Conservation (phyloP, 1,140 invertebrate species). For the Sycophila sp. region DNA sequence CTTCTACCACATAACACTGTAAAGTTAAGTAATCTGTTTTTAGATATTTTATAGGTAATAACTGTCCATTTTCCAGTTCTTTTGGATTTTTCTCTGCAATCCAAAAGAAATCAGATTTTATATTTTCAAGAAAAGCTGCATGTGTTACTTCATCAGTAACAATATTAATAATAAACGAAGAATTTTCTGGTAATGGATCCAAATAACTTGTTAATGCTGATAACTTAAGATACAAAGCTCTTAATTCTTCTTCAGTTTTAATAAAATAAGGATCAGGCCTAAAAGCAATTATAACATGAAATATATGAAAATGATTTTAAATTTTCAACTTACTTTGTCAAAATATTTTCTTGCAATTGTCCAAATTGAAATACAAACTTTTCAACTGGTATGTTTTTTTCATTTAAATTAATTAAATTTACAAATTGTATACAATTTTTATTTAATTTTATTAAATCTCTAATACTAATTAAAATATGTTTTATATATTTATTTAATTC, state of each 20-base stretch:
- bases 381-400: constrained; percentile 56
- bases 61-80: constrained; percentile 45
- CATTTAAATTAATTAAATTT: constrained; percentile 61
- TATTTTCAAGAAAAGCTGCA: constrained; percentile 62
- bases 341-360: constrained; percentile 44
- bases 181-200: constrained; percentile 64
- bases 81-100: constrained; percentile 53
- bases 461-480: constrained; percentile 64
- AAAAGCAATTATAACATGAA: constrained; percentile 27
- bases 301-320: constrained; percentile 17
- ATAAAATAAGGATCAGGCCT: constrained; percentile 70
- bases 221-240: constrained; percentile 70
- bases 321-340: constrained; percentile 50
- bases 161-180: constrained; percentile 68
- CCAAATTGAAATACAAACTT: constrained; percentile 70
- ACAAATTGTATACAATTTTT: constrained; percentile 60
- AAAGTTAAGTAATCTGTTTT: constrained; percentile 53
- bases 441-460: constrained; percentile 61
- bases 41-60: constrained; percentile 55
- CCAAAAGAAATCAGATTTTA: constrained; percentile 68
- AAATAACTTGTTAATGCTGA: constrained; percentile 63
- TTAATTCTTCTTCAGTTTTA: constrained; percentile 69
- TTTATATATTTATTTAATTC: constrained; percentile 71
- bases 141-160: constrained; percentile 69
- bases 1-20: constrained; percentile 54